These are phyloP conservation scores for Forpus xanthops DNA, from an alignment of 2,797 vertebrate species.

Conservation along the genomic window DNA sequence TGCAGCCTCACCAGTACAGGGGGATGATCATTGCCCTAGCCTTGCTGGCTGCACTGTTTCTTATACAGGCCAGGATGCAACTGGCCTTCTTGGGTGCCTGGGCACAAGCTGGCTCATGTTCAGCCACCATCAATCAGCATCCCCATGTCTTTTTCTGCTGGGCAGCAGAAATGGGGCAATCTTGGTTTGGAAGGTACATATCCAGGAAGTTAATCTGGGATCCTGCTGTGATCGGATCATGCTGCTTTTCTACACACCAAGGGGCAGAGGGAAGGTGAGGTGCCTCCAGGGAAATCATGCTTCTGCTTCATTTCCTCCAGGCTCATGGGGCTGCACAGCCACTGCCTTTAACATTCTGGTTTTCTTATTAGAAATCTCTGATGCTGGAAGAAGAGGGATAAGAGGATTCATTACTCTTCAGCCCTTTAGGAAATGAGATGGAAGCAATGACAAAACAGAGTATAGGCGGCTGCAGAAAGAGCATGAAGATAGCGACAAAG, in stretches of 20 bases:
- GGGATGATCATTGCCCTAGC: not conserved
- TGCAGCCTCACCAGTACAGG: not conserved
- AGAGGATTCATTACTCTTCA: not conserved
- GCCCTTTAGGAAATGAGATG: not conserved
- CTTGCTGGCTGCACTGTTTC: not conserved
- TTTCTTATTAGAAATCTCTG: not conserved
- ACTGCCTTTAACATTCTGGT: not conserved
- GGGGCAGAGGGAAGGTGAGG: not conserved
- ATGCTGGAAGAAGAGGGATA: not conserved
- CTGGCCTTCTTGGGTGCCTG: not conserved
- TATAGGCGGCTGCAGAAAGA: not conserved
- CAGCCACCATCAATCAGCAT: not conserved
- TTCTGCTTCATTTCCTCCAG: not conserved
- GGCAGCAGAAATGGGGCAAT: not conserved
- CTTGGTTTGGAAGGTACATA: not conserved
- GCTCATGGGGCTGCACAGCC: not conserved
- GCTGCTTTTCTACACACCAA: not conserved
- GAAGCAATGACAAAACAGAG: not conserved
- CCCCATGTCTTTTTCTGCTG: not conserved
- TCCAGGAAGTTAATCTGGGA: not conserved
- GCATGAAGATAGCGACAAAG: not conserved
- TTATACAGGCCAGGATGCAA: not conserved
- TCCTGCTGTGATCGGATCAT: fast-evolving
- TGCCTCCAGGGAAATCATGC: not conserved
- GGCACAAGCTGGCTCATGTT: not conserved